phyloP scores from a whole-genome alignment of 2,888 invertebrate species.

The Lampropteryx suffumata region DNA sequence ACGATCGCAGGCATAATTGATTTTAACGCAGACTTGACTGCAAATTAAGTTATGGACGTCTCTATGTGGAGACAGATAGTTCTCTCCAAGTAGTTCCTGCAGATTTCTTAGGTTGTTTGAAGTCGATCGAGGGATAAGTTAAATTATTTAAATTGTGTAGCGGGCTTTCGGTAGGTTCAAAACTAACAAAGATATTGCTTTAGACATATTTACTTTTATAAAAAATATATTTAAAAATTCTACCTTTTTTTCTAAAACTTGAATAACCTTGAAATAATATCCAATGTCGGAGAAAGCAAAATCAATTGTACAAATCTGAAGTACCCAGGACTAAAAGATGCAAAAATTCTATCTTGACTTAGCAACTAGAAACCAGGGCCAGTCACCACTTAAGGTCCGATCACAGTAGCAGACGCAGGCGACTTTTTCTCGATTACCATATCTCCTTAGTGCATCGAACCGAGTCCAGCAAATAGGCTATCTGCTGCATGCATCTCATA shows the following conservation, averaged over 20 bases:
- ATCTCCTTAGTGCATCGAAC: slow-evolving; percentile 65
- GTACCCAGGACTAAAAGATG: background rate
- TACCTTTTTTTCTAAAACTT: no score
- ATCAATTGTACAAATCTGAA: background rate
- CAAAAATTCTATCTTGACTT: slow-evolving; percentile 16
- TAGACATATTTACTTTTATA: no score
- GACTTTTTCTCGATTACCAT: slow-evolving; percentile 71
- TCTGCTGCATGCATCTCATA: slow-evolving; percentile 69
- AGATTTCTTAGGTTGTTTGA: background rate
- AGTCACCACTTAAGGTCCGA: slow-evolving; percentile 33
- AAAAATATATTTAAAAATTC: no score
- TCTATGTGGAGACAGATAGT: slow-evolving; percentile 29
- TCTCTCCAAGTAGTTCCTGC: slow-evolving; percentile 2
- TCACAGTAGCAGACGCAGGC: slow-evolving; percentile 36
- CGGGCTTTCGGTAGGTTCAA: no score
- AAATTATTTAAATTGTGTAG: no score
- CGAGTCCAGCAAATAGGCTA: slow-evolving; percentile 66
- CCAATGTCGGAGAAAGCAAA: background rate
- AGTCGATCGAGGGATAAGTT: no score
- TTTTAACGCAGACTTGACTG: slow-evolving; percentile 74
- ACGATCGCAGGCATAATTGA: slow-evolving; percentile 81
- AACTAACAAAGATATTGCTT: no score
- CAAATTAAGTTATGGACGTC: slow-evolving; percentile 59
- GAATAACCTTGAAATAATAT: no score
- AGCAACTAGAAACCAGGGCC: slow-evolving; percentile 21